phyloP scores from a whole-genome alignment of 2,113 vertebrate genomes.

The Amphilophus citrinellus region DNA sequence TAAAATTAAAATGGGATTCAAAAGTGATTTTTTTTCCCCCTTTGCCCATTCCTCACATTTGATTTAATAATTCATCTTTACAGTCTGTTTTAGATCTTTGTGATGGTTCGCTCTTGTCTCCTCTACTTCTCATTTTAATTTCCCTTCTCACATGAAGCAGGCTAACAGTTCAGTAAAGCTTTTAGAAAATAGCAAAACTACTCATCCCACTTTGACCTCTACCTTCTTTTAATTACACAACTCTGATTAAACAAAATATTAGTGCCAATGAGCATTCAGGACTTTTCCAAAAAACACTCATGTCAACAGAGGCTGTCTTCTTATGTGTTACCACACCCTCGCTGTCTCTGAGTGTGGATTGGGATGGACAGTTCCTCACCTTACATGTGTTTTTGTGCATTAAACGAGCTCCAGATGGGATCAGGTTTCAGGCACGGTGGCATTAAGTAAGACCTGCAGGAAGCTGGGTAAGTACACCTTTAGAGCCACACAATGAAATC shows the following conservation, averaged over 20 bases:
- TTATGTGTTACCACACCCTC: conserved; percentile 4
- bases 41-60: background rate
- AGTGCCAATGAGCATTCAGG: conserved; percentile 7
- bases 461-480: background rate
- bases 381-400: conserved; percentile 73
- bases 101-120: conserved; percentile 21
- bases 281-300: conserved; percentile 4
- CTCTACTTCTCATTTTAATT: conserved; percentile 53
- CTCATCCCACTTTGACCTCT: conserved; percentile 37
- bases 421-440: conserved; percentile 46
- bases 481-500: background rate
- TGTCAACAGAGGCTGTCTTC: conserved; percentile 6
- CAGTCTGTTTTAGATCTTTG: conserved; percentile 29
- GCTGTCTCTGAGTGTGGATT: conserved; percentile 23
- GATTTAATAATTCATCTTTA: conserved; percentile 58
- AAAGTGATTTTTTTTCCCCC: background rate
- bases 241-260: conserved; percentile 50
- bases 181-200: conserved; percentile 6
- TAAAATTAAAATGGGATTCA: conserved; percentile 36
- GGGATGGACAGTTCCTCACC: conserved; percentile 55
- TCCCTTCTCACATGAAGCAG: conserved; percentile 45
- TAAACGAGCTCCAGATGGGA: conserved; percentile 51
- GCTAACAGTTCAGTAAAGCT: conserved; percentile 14
- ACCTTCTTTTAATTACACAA: conserved; percentile 49
- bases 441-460: conserved; percentile 11